Conservation (phyloP, 2,113 vertebrate genomes). For the Anolis sagrei region DNA sequence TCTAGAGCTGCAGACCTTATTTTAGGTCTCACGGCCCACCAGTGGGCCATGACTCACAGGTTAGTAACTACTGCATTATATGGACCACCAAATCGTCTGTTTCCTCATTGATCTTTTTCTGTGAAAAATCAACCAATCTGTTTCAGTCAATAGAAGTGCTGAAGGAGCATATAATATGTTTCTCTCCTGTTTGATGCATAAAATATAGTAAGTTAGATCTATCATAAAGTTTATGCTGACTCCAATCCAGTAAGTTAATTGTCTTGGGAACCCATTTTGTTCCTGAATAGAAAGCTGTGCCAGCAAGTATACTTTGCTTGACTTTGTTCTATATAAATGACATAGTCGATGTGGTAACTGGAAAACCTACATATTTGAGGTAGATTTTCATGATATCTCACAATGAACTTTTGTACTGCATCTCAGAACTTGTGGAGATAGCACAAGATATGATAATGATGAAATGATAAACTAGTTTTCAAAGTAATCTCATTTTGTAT, state of each 20-base stretch:
- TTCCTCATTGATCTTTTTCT: neutral
- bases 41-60: too few species aligned
- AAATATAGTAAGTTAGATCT: too few species aligned
- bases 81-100: too few species aligned
- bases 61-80: too few species aligned
- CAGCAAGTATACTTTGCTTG: neutral
- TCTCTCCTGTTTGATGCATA: neutral
- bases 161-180: neutral
- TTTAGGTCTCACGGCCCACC: too few species aligned
- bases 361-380: neutral
- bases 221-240: too few species aligned
- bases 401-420: neutral
- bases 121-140: neutral
- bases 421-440: neutral
- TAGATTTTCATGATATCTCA: neutral
- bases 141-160: neutral
- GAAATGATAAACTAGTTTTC: conserved; percentile 34
- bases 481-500: neutral
- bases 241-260: neutral
- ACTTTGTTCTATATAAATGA: neutral
- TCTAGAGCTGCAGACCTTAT: too few species aligned
- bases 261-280: neutral
- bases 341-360: neutral
- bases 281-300: neutral
- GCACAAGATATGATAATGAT: neutral